Conservation (phyloP, 64 coral and sea anemone species). For the Cladopsammia gracilis region DNA sequence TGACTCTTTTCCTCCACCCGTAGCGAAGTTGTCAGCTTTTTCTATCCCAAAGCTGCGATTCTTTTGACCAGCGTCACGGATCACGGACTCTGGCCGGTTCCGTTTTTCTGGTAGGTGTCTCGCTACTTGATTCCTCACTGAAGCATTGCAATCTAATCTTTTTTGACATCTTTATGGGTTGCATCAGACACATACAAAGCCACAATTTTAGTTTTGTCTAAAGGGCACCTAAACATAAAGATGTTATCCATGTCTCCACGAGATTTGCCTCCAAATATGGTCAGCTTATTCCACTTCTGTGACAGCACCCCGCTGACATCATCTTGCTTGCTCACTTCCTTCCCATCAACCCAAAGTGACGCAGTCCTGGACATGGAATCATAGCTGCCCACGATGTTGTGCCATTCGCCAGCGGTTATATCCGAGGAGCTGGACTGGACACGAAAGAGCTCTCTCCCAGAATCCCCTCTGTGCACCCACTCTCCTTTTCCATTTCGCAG, state of each 20-base stretch:
- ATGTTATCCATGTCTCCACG: conserved; percentile 82
- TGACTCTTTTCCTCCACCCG: no score
- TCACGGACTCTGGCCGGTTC: no score
- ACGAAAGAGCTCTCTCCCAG: conserved; percentile 76
- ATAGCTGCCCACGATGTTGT: conserved; percentile 80
- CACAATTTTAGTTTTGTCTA: conserved; percentile 95
- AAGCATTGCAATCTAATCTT: conserved; percentile 34
- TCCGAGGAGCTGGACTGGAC: conserved; percentile 65
- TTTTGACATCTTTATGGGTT: conserved; percentile 84
- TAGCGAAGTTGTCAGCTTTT: no score
- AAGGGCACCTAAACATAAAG: conserved; percentile 84
- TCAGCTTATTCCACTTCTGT: conserved; percentile 84
- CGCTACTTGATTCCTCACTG: not conserved
- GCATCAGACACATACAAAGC: conserved; percentile 86
- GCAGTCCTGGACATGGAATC: conserved; percentile 40
- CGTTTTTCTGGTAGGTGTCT: no score
- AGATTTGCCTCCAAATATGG: conserved; percentile 80
- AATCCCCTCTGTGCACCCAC: conserved; percentile 80
- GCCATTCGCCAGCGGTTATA: conserved; percentile 80
- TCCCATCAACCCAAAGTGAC: conserved; percentile 88
- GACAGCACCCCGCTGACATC: conserved; percentile 63
- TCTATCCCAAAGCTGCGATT: no score
- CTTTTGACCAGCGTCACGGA: no score
- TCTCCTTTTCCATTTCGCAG: conserved; percentile 67
- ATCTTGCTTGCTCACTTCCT: conserved; percentile 52